Evolutionary conservation across 2,888 invertebrate species (phyloP).

Genomic region (Galerucella pusilla): DNA sequence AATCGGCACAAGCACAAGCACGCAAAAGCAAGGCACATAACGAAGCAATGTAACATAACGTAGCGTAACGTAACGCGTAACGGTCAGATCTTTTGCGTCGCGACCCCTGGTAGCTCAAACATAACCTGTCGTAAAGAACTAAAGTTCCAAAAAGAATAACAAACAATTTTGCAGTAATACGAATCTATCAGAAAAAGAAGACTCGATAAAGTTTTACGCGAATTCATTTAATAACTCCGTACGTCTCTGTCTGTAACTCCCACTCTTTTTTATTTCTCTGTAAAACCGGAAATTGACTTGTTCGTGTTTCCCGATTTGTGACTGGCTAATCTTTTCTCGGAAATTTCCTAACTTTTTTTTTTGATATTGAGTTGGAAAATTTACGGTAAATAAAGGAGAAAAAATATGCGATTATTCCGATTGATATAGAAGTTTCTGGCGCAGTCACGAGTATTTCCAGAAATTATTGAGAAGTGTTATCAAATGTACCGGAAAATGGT

Average conservation of each 20-base stretch:
- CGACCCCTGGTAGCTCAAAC: too few species aligned
- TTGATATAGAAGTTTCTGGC: conserved; percentile 11
- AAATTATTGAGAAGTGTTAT: not conserved
- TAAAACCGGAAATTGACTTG: conserved; percentile 39
- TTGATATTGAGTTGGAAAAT: conserved; percentile 16
- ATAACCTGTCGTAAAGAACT: too few species aligned
- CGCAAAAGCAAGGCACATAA: too few species aligned
- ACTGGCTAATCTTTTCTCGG: conserved; percentile 28
- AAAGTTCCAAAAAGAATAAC: too few species aligned
- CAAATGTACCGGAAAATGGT: conserved; percentile 3
- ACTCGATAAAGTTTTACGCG: too few species aligned
- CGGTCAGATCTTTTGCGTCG: too few species aligned
- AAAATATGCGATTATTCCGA: conserved; percentile 20
- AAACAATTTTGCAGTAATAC: too few species aligned
- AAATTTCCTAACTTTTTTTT: conserved; percentile 25
- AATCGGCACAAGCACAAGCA: too few species aligned
- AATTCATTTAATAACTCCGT: too few species aligned
- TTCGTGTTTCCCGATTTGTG: conserved; percentile 30
- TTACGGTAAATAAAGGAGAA: conserved; percentile 6
- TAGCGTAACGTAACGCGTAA: too few species aligned
- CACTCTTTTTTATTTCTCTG: conserved; percentile 5
- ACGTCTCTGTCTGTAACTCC: conserved; percentile 15
- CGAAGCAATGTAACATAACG: too few species aligned
- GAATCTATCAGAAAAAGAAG: too few species aligned
- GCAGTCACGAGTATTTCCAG: not conserved